These are phyloP conservation scores for Oncorhynchus keta DNA, from an alignment of 2,113 vertebrate genomes.

Conservation along the genomic window DNA sequence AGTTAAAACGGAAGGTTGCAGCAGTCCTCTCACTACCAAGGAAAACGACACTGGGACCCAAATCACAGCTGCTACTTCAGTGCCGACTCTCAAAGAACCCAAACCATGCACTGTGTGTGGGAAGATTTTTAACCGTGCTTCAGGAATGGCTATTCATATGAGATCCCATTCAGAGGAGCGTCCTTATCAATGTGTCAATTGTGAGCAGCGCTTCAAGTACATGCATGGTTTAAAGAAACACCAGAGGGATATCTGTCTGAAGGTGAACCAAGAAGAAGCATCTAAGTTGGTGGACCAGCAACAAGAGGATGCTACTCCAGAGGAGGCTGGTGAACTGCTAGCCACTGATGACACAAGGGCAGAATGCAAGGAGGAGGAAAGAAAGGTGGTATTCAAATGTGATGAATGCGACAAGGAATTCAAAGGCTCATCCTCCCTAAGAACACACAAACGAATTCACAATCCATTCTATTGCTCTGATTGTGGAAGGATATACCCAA, in stretches of 20 bases:
- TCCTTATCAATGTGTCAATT: slow-evolving; percentile 63
- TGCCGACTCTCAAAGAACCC: slow-evolving; percentile 29
- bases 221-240: slow-evolving; percentile 70
- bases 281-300: neutral
- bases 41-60: neutral
- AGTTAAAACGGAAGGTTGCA: slow-evolving; percentile 25
- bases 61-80: neutral
- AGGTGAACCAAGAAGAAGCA: slow-evolving; percentile 11
- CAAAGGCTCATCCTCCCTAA: slow-evolving; percentile 67
- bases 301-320: neutral
- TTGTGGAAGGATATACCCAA: slow-evolving; percentile 67
- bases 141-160: slow-evolving; percentile 57
- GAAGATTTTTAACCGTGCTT: slow-evolving; percentile 50
- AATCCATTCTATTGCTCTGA: slow-evolving; percentile 70
- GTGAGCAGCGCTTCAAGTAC: slow-evolving; percentile 69
- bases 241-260: slow-evolving; percentile 67
- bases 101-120: slow-evolving; percentile 54
- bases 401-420: slow-evolving; percentile 64
- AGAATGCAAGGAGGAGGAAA: slow-evolving; percentile 53
- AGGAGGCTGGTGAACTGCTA: neutral
- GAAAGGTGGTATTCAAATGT: slow-evolving; percentile 58
- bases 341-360: neutral
- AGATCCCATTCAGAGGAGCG: slow-evolving; percentile 69
- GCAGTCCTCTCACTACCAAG: neutral
- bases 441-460: slow-evolving; percentile 68